A percentile compares a stretch with the other conserved stretches of the same genome.
Conservation (phyloP, 1,140 invertebrate genomes). For the Orussus abietinus region DNA sequence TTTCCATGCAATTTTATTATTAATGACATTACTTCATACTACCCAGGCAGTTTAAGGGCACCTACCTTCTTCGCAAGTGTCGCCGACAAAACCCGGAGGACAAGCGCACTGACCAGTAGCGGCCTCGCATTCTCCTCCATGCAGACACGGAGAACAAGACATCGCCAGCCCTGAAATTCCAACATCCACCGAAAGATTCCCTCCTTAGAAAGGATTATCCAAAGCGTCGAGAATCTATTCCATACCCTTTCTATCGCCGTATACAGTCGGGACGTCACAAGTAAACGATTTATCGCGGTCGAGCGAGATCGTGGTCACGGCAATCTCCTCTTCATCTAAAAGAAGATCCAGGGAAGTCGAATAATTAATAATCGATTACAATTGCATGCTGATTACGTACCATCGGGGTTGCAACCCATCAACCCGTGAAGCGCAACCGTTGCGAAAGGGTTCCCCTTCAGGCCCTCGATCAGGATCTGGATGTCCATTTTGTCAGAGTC, state of each 20-base stretch:
- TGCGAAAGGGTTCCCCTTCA: conserved; percentile 6
- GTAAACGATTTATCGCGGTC: background rate
- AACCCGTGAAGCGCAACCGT: background rate
- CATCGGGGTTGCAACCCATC: conserved; percentile 11
- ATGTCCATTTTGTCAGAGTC: background rate
- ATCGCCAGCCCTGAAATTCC: background rate
- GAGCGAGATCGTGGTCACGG: background rate
- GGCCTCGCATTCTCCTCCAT: conserved; percentile 4
- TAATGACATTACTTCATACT: background rate
- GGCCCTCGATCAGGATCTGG: conserved; percentile 7
- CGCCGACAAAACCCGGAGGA: conserved; percentile 4
- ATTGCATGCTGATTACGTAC: too few species aligned
- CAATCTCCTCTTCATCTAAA: conserved; percentile 5
- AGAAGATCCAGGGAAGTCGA: background rate
- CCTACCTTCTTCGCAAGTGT: conserved; percentile 6
- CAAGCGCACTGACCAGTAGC: conserved; percentile 2
- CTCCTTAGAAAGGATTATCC: too few species aligned
- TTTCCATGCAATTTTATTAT: background rate
- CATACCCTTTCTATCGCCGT: background rate
- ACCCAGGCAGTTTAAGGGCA: too few species aligned
- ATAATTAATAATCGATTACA: background rate
- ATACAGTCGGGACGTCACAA: conserved; percentile 3
- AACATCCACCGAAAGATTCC: too few species aligned
- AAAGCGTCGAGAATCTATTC: too few species aligned
- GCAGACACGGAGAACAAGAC: conserved; percentile 1